Base-by-base conservation (phyloP, 2,113 vertebrate genomes). In the Thinocorus orbignyianus region DNA sequence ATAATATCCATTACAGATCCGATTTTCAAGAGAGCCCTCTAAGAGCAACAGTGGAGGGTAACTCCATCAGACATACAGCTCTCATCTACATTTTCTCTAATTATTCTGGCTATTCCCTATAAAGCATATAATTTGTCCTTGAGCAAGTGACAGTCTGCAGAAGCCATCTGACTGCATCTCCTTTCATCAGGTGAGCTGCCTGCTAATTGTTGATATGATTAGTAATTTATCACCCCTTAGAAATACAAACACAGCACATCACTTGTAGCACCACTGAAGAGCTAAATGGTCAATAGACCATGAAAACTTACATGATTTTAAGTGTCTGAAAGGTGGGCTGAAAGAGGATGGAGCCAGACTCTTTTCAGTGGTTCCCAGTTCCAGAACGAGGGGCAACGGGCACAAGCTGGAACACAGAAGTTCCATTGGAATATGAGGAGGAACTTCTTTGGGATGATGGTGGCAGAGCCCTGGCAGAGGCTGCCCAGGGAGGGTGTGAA, bases 211-310 rank as follows among this genome's bases (percentile, higher is more conserved):
- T 96, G 77, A 69, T 86, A n/a, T 28, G 77, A 96, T 97, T 76
- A 92, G 65, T 72, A 90, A 96, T 97, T 97, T 94, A 97, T 70
- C 92, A 76, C 68, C 78, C 81, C 73, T 96, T 86, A 22, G 17
- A 97, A 92, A 80, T 66, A 93, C 93, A 92, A 74, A 88, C 37
- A 78, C 68, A 15, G 26, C 76, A 70, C 37, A 74, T 30, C 7
- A 82, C 39, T n/a, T 92, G 55, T 17, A 71, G 44, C 71, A 57
- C 46, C 16, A 31, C 1, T 24, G 15, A 81, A 25, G 78, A 92
- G 46, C 17, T 54, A 62, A 49, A n/a, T 39, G 61, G 58, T 72
- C 24, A 95, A 77, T 33, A 81, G 64, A 92, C 3, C 7, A 19
- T 52, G 26, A 28, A 46, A 46, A 46, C 46, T 20, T 46, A 20